A percentile compares a stretch with the other conserved stretches of the same genome.
Conservation (phyloP, 2,797 vertebrate species). For the Phataginus tetradactyla region DNA sequence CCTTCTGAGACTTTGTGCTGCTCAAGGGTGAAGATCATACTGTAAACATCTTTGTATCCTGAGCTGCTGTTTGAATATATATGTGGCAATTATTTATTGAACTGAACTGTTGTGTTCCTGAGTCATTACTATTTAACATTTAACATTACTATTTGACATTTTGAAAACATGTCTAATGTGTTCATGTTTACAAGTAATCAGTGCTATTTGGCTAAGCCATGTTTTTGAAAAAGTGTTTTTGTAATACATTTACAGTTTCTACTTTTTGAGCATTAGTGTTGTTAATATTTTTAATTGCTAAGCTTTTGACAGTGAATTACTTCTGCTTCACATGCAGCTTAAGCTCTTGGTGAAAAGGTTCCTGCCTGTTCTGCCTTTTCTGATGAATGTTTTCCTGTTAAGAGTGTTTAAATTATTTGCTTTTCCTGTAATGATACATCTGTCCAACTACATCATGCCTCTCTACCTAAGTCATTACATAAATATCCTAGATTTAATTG, state of each 20-base stretch:
- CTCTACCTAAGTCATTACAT: conserved; percentile 34
- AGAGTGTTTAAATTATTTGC: conserved; percentile 24
- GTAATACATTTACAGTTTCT: neutral
- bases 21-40: neutral
- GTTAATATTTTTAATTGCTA: neutral
- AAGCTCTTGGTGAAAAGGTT: conserved; percentile 53
- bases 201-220: neutral
- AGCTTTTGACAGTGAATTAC: conserved; percentile 10
- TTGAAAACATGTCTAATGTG: neutral
- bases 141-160: neutral
- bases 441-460: neutral
- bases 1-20: neutral
- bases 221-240: conserved; percentile 10
- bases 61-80: neutral
- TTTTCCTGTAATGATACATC: conserved; percentile 52
- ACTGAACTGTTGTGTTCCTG: neutral
- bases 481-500: conserved; percentile 65
- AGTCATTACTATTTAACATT: neutral
- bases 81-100: neutral
- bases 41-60: neutral
- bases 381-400: conserved; percentile 69
- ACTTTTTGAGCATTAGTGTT: neutral
- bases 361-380: neutral
- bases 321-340: conserved; percentile 18
- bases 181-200: neutral